Conservation (phyloP, 2,888 invertebrate species). For the Lycia hirtaria region DNA sequence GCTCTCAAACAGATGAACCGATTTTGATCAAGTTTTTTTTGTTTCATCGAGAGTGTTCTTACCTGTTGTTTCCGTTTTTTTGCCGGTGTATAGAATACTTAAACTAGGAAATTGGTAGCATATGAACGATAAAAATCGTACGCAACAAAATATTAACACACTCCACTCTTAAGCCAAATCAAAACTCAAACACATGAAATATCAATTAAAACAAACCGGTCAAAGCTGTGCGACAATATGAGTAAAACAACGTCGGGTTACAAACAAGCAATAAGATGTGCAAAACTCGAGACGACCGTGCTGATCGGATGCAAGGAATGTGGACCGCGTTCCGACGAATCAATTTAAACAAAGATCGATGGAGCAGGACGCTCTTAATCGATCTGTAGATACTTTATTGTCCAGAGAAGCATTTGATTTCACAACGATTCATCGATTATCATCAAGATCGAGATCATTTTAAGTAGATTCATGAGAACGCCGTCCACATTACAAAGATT, state of each 20-base stretch:
- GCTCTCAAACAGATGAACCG: too few species aligned
- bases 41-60: too few species aligned
- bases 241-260: slow-evolving; percentile 53
- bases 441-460: slow-evolving; percentile 27
- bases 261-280: slow-evolving; percentile 78
- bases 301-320: slow-evolving; percentile 69
- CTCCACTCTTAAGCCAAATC: slow-evolving; percentile 44
- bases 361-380: slow-evolving; percentile 26
- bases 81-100: too few species aligned
- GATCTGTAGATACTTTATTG: slow-evolving; percentile 24
- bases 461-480: slow-evolving; percentile 31
- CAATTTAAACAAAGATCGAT: slow-evolving; percentile 50
- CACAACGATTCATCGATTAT: slow-evolving; percentile 15
- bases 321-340: slow-evolving; percentile 68
- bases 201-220: slow-evolving; percentile 48
- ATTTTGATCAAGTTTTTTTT: too few species aligned
- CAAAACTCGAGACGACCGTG: slow-evolving; percentile 70
- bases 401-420: slow-evolving; percentile 19
- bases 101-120: too few species aligned
- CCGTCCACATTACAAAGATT: slow-evolving; percentile 65
- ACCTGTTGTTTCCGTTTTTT: too few species aligned
- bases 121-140: too few species aligned
- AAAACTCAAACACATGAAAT: slow-evolving; percentile 45
- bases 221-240: slow-evolving; percentile 69
- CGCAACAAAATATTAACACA: slow-evolving; percentile 29